Evolutionary conservation across 2,113 vertebrate genomes (phyloP), one percentile per base, ranked within the genome.

Genomic region (Prietella phreatophila): DNA sequence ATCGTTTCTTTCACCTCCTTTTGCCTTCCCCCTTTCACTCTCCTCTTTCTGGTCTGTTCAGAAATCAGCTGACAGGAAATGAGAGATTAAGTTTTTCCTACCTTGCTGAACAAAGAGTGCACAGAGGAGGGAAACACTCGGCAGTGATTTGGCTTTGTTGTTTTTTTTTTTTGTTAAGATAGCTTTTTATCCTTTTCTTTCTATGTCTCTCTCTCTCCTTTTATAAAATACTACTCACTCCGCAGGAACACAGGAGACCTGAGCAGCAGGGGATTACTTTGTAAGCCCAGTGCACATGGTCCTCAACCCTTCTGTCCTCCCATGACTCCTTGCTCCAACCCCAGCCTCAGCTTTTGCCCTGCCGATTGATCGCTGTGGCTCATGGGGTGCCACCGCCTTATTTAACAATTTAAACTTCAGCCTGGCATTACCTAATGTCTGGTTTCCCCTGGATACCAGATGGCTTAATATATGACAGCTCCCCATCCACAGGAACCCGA

Each of bases 11-110:
- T 61, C 85, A 53, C 63, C 87, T 65, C 22, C 30, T 85, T 85
- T 17, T 86, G 17, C 82, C 76, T 9, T 0, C 20, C 84, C 82
- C 76, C 85, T 90, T 90, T 87, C 27, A n/a, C 50, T 86, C 89
- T 92, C 91, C 89, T 94, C 92, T 94, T 91, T 76, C 79, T 92
- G 83, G 67, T 85, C 94, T 96, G 96, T 96, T 96, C n/a, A 97
- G 96, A 96, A 97, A 96, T 96, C 96, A 97, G 97, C 95, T 96
- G 95, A 97, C 97, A 98, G 97, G 97, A 99, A 99, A 97, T 93
- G 92, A 94, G 96, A 97, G 96, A 97, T 98, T 97, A 97, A 96
- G 95, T 97, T 97, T 98, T 97, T 97, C 96, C 96, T 97, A 98
- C 97, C 97, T 97, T 97, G 95, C 94, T 88, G 95, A 97, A 97